Evolutionary conservation across 2,113 vertebrate species (phyloP), one percentile per base, ranked within the genome.

Genomic region (Shinisaurus crocodilurus): DNA sequence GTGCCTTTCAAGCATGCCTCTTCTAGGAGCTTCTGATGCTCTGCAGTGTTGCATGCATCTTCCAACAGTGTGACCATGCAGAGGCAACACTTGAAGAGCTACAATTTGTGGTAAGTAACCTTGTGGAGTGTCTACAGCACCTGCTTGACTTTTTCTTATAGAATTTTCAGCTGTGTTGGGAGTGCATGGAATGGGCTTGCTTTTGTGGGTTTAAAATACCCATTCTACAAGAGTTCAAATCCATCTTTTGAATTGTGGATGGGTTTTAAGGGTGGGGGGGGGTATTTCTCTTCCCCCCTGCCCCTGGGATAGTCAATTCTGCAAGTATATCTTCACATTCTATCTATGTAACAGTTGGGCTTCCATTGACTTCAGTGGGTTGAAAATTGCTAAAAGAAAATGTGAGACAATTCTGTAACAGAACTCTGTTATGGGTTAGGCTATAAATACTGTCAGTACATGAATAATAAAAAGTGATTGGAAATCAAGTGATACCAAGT

Each of bases 31-130:
- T 87, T 34, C 77, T 10, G 77, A 89, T 91, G 94, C 91, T 90
- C 77, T 16, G 82, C 89, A 90, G 8, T 95, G 91, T 40, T 92
- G 77, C 90, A 80, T 91, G 2, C 5, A 23, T 86, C 43, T 88
- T 81, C 91, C 87, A 54, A 80, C 87, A 60, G 48, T 32, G 79
- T 45, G 90, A 70, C 85, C 72, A 3, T 87, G 94, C 92, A 76
- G n/a, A 75, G 32, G 86, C 93, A 93, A 89, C 82, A 85, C 70
- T 57, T 50, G 85, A 84, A 91, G 82, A 86, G 76, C 18, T 2
- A 1, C 94, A 89, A 6, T 0, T 0, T 29, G 81, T 60, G 96
- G 96, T 96, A 96, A 96, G 96, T 96, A 92, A 83, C 50, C 0
- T 87, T 88, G 86, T 75, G 76, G 79, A 89, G 93, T 54, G 92